phyloP scores from a whole-genome alignment of 2,888 invertebrate genomes.

The Formica aserva region DNA sequence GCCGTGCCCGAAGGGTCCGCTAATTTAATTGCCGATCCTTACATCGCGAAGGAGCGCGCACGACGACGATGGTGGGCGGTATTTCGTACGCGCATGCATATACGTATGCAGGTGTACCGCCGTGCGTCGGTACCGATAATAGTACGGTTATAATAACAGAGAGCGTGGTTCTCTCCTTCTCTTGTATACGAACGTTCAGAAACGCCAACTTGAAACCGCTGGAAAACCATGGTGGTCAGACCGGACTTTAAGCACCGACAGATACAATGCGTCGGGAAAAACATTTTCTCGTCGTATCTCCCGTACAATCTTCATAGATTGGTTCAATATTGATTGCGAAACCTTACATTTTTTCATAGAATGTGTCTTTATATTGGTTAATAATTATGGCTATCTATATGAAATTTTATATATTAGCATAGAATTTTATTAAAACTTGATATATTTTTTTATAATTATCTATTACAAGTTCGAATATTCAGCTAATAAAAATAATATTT shows the following conservation, averaged over 20 bases:
- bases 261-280: slow-evolving; percentile 38
- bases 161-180: slow-evolving; percentile 49
- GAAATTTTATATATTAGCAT: neutral
- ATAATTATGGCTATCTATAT: neutral
- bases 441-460: neutral
- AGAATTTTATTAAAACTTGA: neutral
- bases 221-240: slow-evolving; percentile 39
- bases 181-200: slow-evolving; percentile 30
- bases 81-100: slow-evolving; percentile 35
- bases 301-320: slow-evolving; percentile 44
- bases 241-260: slow-evolving; percentile 38
- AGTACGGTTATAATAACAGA: slow-evolving; percentile 81
- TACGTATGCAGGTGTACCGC: slow-evolving; percentile 72
- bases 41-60: slow-evolving; percentile 56
- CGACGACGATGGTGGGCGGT: slow-evolving; percentile 56
- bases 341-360: neutral
- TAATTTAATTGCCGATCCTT: slow-evolving; percentile 74
- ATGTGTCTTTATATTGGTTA: neutral
- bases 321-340: neutral
- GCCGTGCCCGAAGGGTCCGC: slow-evolving; percentile 33
- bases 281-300: slow-evolving; percentile 43
- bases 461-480: neutral
- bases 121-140: slow-evolving; percentile 75
- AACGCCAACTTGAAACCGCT: slow-evolving; percentile 39
- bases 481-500: neutral